These are phyloP conservation scores for Dynastes maya DNA, from an alignment of 2,888 invertebrate species.

Conservation along the genomic window DNA sequence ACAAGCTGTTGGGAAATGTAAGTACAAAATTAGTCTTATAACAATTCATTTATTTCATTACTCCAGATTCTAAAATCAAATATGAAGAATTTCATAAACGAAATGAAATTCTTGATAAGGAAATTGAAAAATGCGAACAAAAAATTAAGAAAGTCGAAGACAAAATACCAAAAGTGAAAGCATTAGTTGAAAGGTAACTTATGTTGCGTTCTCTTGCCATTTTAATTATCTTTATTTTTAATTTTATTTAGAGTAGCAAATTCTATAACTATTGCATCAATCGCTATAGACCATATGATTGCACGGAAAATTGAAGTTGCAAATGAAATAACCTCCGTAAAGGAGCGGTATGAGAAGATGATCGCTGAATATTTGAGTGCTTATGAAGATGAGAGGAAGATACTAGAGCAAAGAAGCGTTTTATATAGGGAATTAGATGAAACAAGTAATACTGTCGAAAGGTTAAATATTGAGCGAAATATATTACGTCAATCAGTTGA, in stretches of 20 bases:
- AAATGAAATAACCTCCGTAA: background rate
- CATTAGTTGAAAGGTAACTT: conserved; percentile 2
- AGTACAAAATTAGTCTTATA: background rate
- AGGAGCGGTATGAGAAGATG: conserved; percentile 16
- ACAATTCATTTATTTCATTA: background rate
- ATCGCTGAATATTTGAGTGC: background rate
- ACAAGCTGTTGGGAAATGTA: conserved; percentile 35
- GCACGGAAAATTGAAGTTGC: background rate
- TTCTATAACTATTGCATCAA: background rate
- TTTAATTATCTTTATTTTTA: background rate
- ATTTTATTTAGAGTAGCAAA: conserved; percentile 5
- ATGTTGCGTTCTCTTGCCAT: background rate
- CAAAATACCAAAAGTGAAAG: conserved; percentile 11
- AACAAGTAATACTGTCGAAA: background rate
- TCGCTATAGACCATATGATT: conserved; percentile 10
- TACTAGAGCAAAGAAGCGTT: background rate
- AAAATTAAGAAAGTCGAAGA: background rate
- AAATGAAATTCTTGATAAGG: conserved; percentile 14
- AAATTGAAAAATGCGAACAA: conserved; percentile 11
- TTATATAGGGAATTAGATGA: conserved; percentile 22
- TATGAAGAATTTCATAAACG: conserved; percentile 26
- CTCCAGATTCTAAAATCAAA: conserved; percentile 12
- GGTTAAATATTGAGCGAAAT: conserved; percentile 7
- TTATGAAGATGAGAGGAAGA: conserved; percentile 11
- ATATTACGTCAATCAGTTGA: background rate